Conservation (phyloP, 2,888 invertebrate genomes). For the Stenurella melanura region DNA sequence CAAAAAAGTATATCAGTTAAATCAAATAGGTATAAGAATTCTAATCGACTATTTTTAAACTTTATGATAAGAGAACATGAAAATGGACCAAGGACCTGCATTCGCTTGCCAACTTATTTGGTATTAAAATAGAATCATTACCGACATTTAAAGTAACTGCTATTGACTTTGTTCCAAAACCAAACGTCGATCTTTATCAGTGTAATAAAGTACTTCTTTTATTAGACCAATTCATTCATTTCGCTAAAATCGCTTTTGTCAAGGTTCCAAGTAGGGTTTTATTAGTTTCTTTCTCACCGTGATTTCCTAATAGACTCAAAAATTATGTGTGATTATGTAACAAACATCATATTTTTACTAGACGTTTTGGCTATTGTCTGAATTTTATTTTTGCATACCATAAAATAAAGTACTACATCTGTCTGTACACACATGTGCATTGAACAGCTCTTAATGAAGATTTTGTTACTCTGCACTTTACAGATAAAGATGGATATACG, state of each 20-base stretch:
- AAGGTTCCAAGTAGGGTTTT: not conserved
- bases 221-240: conserved; percentile 19
- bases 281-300: not conserved
- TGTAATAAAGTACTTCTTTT: not conserved
- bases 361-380: no score
- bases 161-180: conserved; percentile 27
- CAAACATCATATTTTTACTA: no score
- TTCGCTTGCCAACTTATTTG: conserved; percentile 16
- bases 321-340: not conserved
- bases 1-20: no score
- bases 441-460: no score
- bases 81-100: not conserved
- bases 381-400: no score
- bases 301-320: not conserved
- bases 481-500: no score
- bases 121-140: conserved; percentile 20
- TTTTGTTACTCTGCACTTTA: no score
- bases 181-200: not conserved
- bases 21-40: not conserved
- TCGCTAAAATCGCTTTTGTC: conserved; percentile 8
- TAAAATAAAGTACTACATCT: no score
- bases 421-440: no score
- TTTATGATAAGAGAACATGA: not conserved
- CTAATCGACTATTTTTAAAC: not conserved
- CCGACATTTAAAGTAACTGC: conserved; percentile 3